Base-by-base conservation (phyloP, 2,113 vertebrate species). In the Megaleporinus macrocephalus region DNA sequence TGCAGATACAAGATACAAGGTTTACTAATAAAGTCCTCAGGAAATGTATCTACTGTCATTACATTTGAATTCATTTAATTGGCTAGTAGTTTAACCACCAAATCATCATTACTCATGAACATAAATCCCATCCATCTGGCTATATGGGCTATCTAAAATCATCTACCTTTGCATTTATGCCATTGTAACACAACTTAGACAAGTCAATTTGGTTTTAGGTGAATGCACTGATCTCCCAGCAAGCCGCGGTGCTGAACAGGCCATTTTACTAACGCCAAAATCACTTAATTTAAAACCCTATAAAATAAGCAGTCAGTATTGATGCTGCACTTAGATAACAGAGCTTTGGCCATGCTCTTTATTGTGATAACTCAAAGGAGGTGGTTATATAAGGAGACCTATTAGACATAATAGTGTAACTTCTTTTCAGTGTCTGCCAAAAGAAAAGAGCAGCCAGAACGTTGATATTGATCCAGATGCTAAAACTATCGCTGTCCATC, bases 211-310 rank as follows among this genome's bases (percentile, higher is more conserved):
- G 7, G 4, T 16, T 51, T 18, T 53, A 26, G 44, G 18, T 44
- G 24, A 29, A 24, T 20, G 72, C 55, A 30, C 44, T 73, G 70
- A 73, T 36, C 24, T 73, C 49, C 26, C 72, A 74, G 53, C 49
- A 22, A 18, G 51, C 72, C 57, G 7, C 41, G 51, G 4, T 18
- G 33, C 65, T 33, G 65, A 12, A 41, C 5, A 11, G 29, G 29
- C 65, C 20, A 22, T 18, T 68, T 33, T 9, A 44, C 41, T 44
- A 9, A 4, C 5, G 4, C 7, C 65, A 7, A 1, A 22, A 1
- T 22, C 30, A 36, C 65, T 68, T 36, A 33, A 68, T 36, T 36
- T 22, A 20, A 68, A 33, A 33, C 16, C 0, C 30, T 41, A 36
- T 36, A 68, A 68, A 62, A 10, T 36, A 7, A 20, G 20, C 30